Base-by-base conservation (phyloP, 2,113 vertebrate genomes). In the Hydrochoerus hydrochaeris region DNA sequence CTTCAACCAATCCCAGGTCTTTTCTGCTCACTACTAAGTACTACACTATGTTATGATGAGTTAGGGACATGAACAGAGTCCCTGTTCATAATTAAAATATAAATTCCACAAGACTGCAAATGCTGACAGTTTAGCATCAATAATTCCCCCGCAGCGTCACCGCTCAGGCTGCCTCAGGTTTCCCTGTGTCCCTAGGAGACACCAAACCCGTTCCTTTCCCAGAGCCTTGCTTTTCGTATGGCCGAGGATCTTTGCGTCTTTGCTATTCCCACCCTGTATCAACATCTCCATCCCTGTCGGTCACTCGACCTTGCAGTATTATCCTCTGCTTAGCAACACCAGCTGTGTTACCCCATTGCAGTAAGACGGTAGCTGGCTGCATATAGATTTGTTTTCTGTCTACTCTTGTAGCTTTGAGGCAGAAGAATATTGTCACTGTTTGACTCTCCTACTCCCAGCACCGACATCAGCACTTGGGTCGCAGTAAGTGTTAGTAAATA, bases 371-470 rank as follows among this genome's bases (percentile, higher is more conserved):
- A 73, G 71, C n/a, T 10, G 44, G 10, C 13, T 73, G 16, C 26
- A 11, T 22, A 22, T 5, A 9, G 13, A 30, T 32, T 9, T n/a
- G 0, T 1, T 1, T 3, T n/a, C 16, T n/a, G 7, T 16, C 35
- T 38, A 7, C 13, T n/a, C 71, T 4, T 63, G 41, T 17, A 38
- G 46, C 2, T 54, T 28, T 46, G 19, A 10, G 52, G 60, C 12
- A 65, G 17, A 41, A 30, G 16, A 38, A 58, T 38, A 69, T 54
- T 57, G 14, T 32, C 49, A 28, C 26, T 58, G 24, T 22, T 73
- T 22, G 41, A 57, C 8, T 14, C 32, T 6, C 58, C 67, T 41
- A 30, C 16, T 32, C 26, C 52, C 20, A 35, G n/a, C 57, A 38
- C 81, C 38, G 22, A 46, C 20, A 65, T 13, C 17, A 77, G 38